These are phyloP conservation scores for Camponotus vicinus DNA, from an alignment of 1,140 invertebrate genomes.

Conservation along the genomic window DNA sequence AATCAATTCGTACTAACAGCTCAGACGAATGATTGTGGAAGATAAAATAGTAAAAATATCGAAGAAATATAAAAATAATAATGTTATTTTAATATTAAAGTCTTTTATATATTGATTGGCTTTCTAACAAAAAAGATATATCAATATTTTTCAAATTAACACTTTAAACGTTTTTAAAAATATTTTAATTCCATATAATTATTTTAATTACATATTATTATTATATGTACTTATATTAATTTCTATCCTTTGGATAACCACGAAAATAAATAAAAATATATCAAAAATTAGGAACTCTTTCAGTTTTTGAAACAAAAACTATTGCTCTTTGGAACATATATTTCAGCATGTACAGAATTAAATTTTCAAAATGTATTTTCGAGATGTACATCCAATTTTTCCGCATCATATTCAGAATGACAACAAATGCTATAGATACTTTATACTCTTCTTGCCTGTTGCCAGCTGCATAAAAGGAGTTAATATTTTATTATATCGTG, in stretches of 20 bases:
- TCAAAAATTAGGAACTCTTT: background rate
- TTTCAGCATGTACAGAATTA: slow-evolving; percentile 11
- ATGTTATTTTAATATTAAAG: slow-evolving; percentile 17
- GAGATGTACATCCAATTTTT: slow-evolving; percentile 19
- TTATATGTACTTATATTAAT: background rate
- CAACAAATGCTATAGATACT: slow-evolving; percentile 45
- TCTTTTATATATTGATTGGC: background rate
- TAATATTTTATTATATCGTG: slow-evolving; percentile 42
- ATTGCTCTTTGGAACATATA: background rate
- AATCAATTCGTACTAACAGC: slow-evolving; percentile 52
- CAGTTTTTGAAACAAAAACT: background rate
- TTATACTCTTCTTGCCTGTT: slow-evolving; percentile 25
- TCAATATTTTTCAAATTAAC: background rate
- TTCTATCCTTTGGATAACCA: background rate
- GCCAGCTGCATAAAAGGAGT: background rate
- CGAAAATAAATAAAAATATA: slow-evolving; percentile 1
- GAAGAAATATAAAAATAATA: slow-evolving; percentile 3
- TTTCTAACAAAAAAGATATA: background rate
- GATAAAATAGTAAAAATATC: slow-evolving; percentile 3
- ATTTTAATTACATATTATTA: background rate
- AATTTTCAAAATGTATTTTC: slow-evolving; percentile 33
- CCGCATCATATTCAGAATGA: slow-evolving; percentile 50
- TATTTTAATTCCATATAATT: background rate
- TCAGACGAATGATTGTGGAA: slow-evolving; percentile 22
- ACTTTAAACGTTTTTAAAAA: background rate